These are phyloP conservation scores for Macaria liturata DNA, from an alignment of 2,888 invertebrate genomes.

Conservation along the genomic window DNA sequence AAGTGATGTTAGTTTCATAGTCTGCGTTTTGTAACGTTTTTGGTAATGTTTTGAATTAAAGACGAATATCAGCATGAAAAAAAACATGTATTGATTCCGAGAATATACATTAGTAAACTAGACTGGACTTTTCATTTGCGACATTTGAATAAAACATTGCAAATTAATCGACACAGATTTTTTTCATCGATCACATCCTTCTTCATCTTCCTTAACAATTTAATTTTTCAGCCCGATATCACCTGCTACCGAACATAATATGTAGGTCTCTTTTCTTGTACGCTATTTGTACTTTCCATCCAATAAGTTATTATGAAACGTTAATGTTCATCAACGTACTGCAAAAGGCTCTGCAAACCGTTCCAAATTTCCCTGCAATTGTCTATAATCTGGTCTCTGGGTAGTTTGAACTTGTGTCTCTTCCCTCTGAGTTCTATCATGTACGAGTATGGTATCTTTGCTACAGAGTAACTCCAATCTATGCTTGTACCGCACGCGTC, in stretches of 20 bases:
- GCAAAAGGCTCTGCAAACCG: constrained; percentile 64
- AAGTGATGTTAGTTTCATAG: too few species aligned
- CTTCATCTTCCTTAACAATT: too few species aligned
- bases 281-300: too few species aligned
- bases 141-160: not conserved
- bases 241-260: too few species aligned
- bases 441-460: constrained; percentile 72
- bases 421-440: constrained; percentile 71
- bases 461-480: constrained; percentile 73
- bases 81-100: constrained; percentile 20
- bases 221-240: too few species aligned
- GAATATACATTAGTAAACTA: constrained; percentile 3
- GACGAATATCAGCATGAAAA: constrained; percentile 12
- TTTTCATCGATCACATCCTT: too few species aligned
- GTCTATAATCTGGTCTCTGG: constrained; percentile 64
- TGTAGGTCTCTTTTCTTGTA: too few species aligned
- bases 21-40: constrained; percentile 1
- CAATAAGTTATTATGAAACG: too few species aligned
- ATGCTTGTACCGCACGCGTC: constrained; percentile 72
- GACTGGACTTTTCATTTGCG: not conserved
- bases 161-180: too few species aligned
- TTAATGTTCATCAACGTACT: constrained; percentile 56
- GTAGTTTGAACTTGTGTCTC: constrained; percentile 63
- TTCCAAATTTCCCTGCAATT: constrained; percentile 66
- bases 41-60: constrained; percentile 13